These are phyloP conservation scores for Mallotus villosus DNA, from an alignment of 2,797 vertebrate species.

Conservation along the genomic window DNA sequence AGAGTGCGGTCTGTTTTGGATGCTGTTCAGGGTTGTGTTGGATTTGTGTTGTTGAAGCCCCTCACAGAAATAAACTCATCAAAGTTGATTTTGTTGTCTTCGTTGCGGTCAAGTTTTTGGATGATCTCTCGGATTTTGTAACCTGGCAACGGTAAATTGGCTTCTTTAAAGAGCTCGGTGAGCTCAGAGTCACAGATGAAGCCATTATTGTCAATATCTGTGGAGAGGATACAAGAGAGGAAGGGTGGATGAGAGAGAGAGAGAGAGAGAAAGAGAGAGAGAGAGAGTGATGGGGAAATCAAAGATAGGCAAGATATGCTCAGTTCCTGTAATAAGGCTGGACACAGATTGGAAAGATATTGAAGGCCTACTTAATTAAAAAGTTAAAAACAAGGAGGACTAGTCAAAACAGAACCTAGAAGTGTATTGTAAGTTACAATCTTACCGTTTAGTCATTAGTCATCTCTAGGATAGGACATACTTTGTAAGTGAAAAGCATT, in stretches of 20 bases:
- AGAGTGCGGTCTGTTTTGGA: background rate
- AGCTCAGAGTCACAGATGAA: slow-evolving; percentile 87
- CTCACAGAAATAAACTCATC: slow-evolving; percentile 94
- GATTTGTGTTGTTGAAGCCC: slow-evolving; percentile 14
- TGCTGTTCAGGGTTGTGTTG: background rate
- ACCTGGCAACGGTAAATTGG: slow-evolving; percentile 84
- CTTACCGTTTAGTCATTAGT: too few species aligned
- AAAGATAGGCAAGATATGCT: background rate
- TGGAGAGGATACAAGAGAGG: slow-evolving; percentile 6
- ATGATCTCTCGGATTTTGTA: slow-evolving; percentile 94
- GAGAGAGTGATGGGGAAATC: background rate
- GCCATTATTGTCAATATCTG: slow-evolving; percentile 90
- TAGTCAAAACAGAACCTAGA: too few species aligned
- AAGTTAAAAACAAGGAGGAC: too few species aligned
- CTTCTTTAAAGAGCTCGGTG: slow-evolving; percentile 85
- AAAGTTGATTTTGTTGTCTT: slow-evolving; percentile 88
- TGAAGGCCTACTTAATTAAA: too few species aligned
- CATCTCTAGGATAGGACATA: too few species aligned
- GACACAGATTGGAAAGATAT: background rate
- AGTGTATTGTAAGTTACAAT: too few species aligned
- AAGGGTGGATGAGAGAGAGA: background rate
- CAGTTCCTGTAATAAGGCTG: background rate
- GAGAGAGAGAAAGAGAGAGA: background rate
- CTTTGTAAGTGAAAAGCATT: background rate
- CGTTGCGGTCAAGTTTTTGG: slow-evolving; percentile 89